Conservation (phyloP, 2,888 invertebrate species). For the Isotomurus palustris region DNA sequence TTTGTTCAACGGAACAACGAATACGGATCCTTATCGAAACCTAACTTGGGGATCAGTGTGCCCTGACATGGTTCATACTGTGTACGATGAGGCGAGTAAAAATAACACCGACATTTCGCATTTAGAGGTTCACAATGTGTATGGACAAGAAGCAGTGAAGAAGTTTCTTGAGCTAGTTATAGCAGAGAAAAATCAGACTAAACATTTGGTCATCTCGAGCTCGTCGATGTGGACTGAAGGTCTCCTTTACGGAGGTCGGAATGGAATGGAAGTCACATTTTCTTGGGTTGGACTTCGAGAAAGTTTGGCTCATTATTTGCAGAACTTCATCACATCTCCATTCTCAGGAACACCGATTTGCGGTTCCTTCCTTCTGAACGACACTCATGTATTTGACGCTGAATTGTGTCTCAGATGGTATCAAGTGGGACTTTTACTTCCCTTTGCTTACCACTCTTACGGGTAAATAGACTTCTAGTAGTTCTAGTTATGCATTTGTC, state of each 20-base stretch:
- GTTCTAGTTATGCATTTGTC: not conserved
- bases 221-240: conserved; percentile 50
- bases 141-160: conserved; percentile 52
- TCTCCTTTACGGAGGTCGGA: conserved; percentile 48
- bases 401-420: conserved; percentile 65
- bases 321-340: conserved; percentile 45
- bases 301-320: conserved; percentile 55
- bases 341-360: conserved; percentile 39
- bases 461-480: conserved; percentile 48
- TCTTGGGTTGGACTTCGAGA: conserved; percentile 59
- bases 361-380: conserved; percentile 29
- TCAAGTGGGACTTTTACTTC: conserved; percentile 62
- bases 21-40: not conserved
- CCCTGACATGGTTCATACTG: conserved; percentile 14
- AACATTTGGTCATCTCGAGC: conserved; percentile 47
- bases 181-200: conserved; percentile 31
- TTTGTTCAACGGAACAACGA: not conserved
- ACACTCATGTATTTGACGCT: conserved; percentile 49
- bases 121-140: conserved; percentile 57
- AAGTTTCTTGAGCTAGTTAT: conserved; percentile 50
- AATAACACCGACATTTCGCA: too few species aligned
- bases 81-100: too few species aligned
- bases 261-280: conserved; percentile 54
- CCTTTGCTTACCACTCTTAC: conserved; percentile 53
- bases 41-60: conserved; percentile 27